Conservation (phyloP, 2,888 invertebrate species). For the Lissonota sp. region DNA sequence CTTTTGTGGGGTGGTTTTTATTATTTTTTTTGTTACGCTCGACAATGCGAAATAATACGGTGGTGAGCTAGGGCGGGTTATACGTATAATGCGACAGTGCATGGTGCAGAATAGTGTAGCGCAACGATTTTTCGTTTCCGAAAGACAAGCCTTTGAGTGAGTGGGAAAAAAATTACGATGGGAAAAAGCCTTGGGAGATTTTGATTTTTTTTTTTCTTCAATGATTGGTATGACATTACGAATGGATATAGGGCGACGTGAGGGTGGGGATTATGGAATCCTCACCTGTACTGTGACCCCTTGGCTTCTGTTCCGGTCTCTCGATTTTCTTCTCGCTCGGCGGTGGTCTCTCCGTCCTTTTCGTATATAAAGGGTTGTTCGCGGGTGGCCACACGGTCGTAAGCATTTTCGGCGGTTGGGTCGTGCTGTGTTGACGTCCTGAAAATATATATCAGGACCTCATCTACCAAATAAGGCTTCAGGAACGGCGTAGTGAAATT, state of each 20-base stretch:
- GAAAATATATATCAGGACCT: conserved; percentile 77
- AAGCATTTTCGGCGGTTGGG: conserved; percentile 77
- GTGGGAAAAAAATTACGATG: conserved; percentile 16
- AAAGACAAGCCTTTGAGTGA: conserved; percentile 59
- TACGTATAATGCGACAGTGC: conserved; percentile 73
- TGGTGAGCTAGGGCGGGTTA: conserved; percentile 49
- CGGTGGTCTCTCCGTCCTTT: conserved; percentile 81
- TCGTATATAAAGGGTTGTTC: conserved; percentile 81
- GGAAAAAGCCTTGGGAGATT: conserved; percentile 51
- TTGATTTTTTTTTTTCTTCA: conserved; percentile 24
- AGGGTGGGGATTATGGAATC: conserved; percentile 54
- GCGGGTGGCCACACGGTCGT: conserved; percentile 82
- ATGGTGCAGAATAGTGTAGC: conserved; percentile 81
- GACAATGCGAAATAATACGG: conserved; percentile 63
- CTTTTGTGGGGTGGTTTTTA: neutral
- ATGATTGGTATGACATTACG: conserved; percentile 11
- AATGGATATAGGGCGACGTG: conserved; percentile 22
- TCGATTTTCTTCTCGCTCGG: conserved; percentile 80
- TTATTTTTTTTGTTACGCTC: conserved; percentile 22
- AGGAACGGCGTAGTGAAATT: conserved; percentile 60
- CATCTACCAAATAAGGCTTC: conserved; percentile 70
- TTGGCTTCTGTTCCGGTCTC: conserved; percentile 80
- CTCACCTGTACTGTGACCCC: conserved; percentile 81
- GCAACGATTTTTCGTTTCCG: conserved; percentile 64
- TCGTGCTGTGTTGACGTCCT: conserved; percentile 81